Percentiles rank a stretch among this genome's conserved stretches.
phyloP scores from a whole-genome alignment of 2,113 vertebrate species.

The Octodon degus region DNA sequence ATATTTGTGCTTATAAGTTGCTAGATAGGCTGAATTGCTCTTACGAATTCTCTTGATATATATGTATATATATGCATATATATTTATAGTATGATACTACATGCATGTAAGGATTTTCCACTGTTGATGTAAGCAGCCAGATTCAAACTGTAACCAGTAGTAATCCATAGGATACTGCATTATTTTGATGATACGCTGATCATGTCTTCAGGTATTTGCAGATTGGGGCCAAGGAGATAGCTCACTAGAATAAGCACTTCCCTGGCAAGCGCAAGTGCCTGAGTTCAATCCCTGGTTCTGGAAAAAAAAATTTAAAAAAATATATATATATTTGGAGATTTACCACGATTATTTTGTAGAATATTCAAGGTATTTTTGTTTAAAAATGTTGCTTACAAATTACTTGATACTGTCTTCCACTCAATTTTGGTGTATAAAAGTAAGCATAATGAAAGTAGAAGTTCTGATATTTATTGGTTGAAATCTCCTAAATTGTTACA shows the following conservation, averaged over 20 bases:
- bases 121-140: constrained; percentile 1
- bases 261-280: no score
- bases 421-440: constrained; percentile 27
- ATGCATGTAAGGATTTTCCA: not conserved
- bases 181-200: no score
- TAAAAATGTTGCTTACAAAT: constrained; percentile 42
- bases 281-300: no score
- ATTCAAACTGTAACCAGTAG: not conserved
- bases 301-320: no score
- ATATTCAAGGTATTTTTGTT: constrained; percentile 10
- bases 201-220: not conserved
- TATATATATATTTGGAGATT: constrained; percentile 1
- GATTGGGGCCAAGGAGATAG: not conserved
- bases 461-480: constrained; percentile 35
- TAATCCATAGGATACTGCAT: not conserved
- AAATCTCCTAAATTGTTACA: not conserved
- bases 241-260: no score
- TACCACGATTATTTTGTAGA: not conserved
- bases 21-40: constrained; percentile 19
- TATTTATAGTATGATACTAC: not conserved
- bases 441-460: constrained; percentile 1
- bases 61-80: not conserved
- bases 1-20: constrained; percentile 61
- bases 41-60: not conserved
- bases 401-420: not conserved